Conservation (phyloP, 2,888 invertebrate species). For the Subacronicta megacephala region DNA sequence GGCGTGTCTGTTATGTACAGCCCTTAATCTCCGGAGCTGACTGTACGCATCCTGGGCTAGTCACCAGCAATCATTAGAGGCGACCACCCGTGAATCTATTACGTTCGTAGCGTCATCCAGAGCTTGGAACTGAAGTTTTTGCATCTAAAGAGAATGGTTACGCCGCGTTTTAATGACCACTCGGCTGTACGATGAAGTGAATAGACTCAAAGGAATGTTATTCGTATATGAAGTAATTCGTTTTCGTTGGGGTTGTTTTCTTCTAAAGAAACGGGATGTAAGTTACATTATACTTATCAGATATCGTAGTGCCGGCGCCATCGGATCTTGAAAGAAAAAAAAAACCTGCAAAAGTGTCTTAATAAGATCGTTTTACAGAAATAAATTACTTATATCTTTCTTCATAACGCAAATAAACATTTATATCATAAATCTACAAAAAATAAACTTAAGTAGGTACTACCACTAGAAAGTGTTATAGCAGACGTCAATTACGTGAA, state of each 20-base stretch:
- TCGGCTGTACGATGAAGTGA: conserved; percentile 29
- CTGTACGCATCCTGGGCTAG: conserved; percentile 49
- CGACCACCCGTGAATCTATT: conserved; percentile 78
- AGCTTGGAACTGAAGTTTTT: conserved; percentile 50
- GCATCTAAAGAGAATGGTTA: conserved; percentile 44
- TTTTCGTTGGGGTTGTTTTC: conserved; percentile 25
- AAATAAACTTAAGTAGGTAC: not conserved
- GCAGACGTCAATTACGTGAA: conserved; percentile 3
- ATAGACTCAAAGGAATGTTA: conserved; percentile 27
- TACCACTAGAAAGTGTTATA: not conserved
- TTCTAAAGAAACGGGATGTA: not conserved
- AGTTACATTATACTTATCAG: conserved; percentile 4
- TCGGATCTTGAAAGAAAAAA: too few relatives aligned
- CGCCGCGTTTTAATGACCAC: conserved; percentile 35
- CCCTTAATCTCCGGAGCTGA: conserved; percentile 45
- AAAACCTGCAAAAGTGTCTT: too few relatives aligned
- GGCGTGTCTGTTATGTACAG: conserved; percentile 21
- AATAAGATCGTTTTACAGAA: not conserved
- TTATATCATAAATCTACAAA: not conserved
- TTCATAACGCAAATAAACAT: too few relatives aligned
- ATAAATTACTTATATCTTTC: too few relatives aligned
- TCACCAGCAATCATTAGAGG: conserved; percentile 69
- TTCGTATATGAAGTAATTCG: not conserved
- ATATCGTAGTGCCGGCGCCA: too few relatives aligned
- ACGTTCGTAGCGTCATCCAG: conserved; percentile 54